Conservation (phyloP, 1,140 invertebrate genomes). For the Heliconius melpomene region DNA sequence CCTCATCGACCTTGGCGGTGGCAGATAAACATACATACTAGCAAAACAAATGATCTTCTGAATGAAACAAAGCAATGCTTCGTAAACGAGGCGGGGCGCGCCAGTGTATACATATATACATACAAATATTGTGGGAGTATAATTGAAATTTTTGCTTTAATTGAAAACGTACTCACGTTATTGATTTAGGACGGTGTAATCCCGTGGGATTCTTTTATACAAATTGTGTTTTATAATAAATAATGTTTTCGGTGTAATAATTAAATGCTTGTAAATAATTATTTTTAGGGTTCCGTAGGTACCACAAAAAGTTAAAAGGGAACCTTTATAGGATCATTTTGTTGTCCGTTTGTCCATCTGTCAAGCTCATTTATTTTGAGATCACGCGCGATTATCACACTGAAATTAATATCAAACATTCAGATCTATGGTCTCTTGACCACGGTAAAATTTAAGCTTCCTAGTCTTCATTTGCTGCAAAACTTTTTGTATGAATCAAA, state of each 20-base stretch:
- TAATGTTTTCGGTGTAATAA: background rate
- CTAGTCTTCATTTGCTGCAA: too few relatives aligned
- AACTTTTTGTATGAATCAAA: too few relatives aligned
- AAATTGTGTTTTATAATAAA: conserved; percentile 4
- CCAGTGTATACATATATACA: background rate
- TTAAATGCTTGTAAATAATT: background rate
- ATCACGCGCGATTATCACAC: too few relatives aligned
- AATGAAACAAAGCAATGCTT: conserved; percentile 19
- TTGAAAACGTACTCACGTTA: conserved; percentile 33
- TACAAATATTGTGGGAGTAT: background rate
- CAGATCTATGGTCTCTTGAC: too few relatives aligned
- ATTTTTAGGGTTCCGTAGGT: background rate
- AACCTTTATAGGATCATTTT: too few relatives aligned
- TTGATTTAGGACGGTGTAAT: conserved; percentile 28
- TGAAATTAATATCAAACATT: too few relatives aligned
- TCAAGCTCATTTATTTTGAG: too few relatives aligned
- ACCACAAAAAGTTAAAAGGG: too few relatives aligned
- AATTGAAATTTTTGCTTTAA: conserved; percentile 38
- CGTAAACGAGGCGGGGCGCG: background rate
- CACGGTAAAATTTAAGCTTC: too few relatives aligned
- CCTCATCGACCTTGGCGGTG: background rate
- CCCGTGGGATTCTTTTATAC: conserved; percentile 8
- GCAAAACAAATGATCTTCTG: conserved; percentile 13
- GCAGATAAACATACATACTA: background rate
- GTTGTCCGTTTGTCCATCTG: too few relatives aligned